phyloP scores from a whole-genome alignment of 30 jellyfish, hydroid and myxozoan genomes.

The Mastigias papua region DNA sequence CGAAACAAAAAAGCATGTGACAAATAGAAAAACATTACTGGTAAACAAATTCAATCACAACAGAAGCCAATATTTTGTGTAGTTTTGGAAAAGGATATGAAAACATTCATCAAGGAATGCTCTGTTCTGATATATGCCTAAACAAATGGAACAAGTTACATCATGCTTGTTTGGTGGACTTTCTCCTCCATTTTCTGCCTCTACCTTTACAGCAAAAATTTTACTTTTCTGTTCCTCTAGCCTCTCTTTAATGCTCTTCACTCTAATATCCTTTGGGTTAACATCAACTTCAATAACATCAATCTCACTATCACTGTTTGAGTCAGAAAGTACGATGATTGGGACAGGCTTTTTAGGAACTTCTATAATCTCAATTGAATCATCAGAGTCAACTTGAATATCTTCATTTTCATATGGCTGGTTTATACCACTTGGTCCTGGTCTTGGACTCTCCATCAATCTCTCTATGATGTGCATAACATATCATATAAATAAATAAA shows the following conservation, averaged over 20 bases:
- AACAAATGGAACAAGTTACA: slow-evolving; percentile 86
- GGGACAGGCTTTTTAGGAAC: slow-evolving; percentile 65
- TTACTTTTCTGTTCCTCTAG: slow-evolving; percentile 53
- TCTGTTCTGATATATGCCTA: slow-evolving; percentile 86
- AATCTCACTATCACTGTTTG: slow-evolving; percentile 44
- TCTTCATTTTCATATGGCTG: slow-evolving; percentile 6
- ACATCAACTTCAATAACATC: slow-evolving; percentile 6
- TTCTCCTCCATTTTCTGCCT: slow-evolving; percentile 3
- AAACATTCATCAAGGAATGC: slow-evolving; percentile 89
- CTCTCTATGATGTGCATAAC: not conserved
- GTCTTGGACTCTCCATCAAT: slow-evolving; percentile 18
- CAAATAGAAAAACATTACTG: not conserved
- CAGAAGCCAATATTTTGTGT: too few relatives aligned
- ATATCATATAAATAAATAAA: too few relatives aligned
- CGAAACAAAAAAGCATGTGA: not conserved
- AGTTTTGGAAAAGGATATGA: slow-evolving; percentile 90
- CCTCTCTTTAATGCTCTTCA: slow-evolving; percentile 45
- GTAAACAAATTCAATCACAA: not conserved
- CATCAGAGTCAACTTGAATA: slow-evolving; percentile 65
- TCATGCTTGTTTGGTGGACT: slow-evolving; percentile 79
- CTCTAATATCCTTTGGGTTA: not conserved
- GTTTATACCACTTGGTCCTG: slow-evolving; percentile 61
- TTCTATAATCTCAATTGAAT: slow-evolving; percentile 65
- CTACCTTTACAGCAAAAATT: slow-evolving; percentile 57
- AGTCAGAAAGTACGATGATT: slow-evolving; percentile 58